These are phyloP conservation scores for Ceratoteleas bidentatus DNA, from an alignment of 1,140 invertebrate species.

Conservation along the genomic window DNA sequence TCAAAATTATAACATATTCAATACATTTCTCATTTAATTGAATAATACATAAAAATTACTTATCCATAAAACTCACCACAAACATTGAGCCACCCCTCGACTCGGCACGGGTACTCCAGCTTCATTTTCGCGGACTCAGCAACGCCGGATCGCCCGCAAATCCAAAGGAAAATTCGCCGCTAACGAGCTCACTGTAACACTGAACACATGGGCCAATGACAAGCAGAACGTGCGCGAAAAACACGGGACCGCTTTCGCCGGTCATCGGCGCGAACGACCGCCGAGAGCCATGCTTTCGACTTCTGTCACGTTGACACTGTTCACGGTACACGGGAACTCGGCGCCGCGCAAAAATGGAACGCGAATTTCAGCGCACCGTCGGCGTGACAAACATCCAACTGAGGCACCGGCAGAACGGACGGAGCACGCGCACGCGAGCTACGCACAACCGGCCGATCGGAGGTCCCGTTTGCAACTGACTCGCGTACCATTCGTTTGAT, in stretches of 20 bases:
- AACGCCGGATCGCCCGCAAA: slow-evolving; percentile 22
- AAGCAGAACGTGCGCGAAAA: slow-evolving; percentile 24
- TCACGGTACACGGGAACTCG: too few relatives aligned
- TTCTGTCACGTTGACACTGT: slow-evolving; percentile 6
- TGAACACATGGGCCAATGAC: slow-evolving; percentile 67
- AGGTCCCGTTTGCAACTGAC: slow-evolving; percentile 76
- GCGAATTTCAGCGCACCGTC: too few relatives aligned
- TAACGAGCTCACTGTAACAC: slow-evolving; percentile 54
- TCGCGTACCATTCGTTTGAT: slow-evolving; percentile 56
- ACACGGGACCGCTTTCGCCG: slow-evolving; percentile 40
- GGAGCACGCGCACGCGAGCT: slow-evolving; percentile 43
- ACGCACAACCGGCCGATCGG: slow-evolving; percentile 67
- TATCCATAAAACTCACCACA: slow-evolving; percentile 81
- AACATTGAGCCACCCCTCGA: slow-evolving; percentile 85
- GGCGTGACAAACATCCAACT: too few relatives aligned
- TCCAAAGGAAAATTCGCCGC: slow-evolving; percentile 57
- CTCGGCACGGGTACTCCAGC: slow-evolving; percentile 83
- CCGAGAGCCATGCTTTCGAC: slow-evolving; percentile 24
- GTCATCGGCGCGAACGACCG: slow-evolving; percentile 34
- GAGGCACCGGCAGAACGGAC: too few relatives aligned
- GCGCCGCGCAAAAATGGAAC: too few relatives aligned
- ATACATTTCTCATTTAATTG: too few relatives aligned
- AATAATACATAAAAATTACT: too few relatives aligned
- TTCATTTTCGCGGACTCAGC: slow-evolving; percentile 71
- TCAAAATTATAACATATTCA: too few relatives aligned